Evolutionary conservation across 37 sponge, comb jelly and placozoan genomes (phyloP), one percentile per base, ranked within the genome.

Genomic region (Axinella damicornis): DNA sequence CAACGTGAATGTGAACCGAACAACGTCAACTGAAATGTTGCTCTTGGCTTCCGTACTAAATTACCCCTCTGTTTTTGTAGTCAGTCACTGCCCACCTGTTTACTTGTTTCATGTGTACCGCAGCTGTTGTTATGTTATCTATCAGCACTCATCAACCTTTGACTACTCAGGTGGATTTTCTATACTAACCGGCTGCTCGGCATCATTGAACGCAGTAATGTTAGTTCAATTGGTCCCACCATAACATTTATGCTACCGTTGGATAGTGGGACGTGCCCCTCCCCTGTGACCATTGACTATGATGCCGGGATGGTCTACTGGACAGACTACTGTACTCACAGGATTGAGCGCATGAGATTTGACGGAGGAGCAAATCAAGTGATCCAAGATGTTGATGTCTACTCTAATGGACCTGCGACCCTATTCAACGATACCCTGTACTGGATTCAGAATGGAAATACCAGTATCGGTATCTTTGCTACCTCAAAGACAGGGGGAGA

Each of bases 361-460:
- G 63, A 61, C 27, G 63, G 63, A n/a, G 63, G 27, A n/a, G 63
- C 4, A 27, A 5, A 61, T 2, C 11, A 6, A 14, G 5, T 61
- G 27, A n/a, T 25, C 63, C 27, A 27, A n/a, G 27, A n/a, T 25
- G 27, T 14, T 27, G 63, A 27, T 14, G 11, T 61, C n/a, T 25
- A 6, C 27, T 61, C 11, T 11, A 27, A 5, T 61, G 27, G 5
- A n/a, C 12, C 27, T 14, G 5, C 11, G 27, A 6, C 27, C 27
- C 5, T 61, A 5, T 5, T 27, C n/a, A 61, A 61, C 63, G 13
- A 61, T 14, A 61, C 63, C n/a, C 27, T 61, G 27, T 61, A 61
- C 63, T 61, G 63, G 63, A 27, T 25, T n/a, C 27, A 61, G 63
- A n/a, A 61, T n/a, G 63, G n/a, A n/a, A n/a, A n/a, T 46, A 46